phyloP scores from a whole-genome alignment of 2,113 vertebrate species.

The Andinoacara biseriatus region DNA sequence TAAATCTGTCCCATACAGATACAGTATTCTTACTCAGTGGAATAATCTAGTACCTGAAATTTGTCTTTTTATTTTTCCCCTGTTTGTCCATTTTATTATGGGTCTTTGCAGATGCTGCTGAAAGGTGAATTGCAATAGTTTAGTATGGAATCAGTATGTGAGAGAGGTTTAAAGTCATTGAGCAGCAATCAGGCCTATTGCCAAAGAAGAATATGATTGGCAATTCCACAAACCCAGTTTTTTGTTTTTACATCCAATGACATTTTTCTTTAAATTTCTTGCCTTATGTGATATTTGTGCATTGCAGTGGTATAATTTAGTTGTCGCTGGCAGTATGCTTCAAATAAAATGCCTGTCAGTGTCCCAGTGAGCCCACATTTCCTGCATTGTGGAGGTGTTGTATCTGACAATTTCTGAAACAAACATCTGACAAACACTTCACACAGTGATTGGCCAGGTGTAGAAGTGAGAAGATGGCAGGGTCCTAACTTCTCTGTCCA shows the following conservation, averaged over 20 bases:
- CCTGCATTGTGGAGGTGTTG: not conserved
- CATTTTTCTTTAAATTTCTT: not conserved
- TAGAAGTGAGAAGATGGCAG: constrained; percentile 3
- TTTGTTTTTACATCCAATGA: not conserved
- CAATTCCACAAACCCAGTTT: not conserved
- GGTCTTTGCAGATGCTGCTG: not conserved
- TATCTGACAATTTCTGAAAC: not conserved
- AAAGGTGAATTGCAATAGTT: not conserved
- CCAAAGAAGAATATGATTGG: not conserved
- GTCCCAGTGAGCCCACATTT: not conserved
- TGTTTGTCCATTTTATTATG: not conserved
- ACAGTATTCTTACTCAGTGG: not conserved
- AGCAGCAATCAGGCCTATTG: not conserved
- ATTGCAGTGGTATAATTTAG: not conserved
- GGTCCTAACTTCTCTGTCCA: not conserved
- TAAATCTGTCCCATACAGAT: constrained; percentile 42
- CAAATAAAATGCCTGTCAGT: not conserved
- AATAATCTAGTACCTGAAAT: not conserved
- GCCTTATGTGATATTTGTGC: not conserved
- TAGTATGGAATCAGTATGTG: not conserved
- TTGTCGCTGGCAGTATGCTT: not conserved
- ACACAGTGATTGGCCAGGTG: not conserved
- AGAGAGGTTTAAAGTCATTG: not conserved
- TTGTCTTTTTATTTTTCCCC: not conserved
- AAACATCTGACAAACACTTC: not conserved